Percentiles rank a stretch among this genome's conserved stretches.
Evolutionary conservation across 2,888 invertebrate genomes (phyloP).

Genomic region (Megaustenia siamemsis): DNA sequence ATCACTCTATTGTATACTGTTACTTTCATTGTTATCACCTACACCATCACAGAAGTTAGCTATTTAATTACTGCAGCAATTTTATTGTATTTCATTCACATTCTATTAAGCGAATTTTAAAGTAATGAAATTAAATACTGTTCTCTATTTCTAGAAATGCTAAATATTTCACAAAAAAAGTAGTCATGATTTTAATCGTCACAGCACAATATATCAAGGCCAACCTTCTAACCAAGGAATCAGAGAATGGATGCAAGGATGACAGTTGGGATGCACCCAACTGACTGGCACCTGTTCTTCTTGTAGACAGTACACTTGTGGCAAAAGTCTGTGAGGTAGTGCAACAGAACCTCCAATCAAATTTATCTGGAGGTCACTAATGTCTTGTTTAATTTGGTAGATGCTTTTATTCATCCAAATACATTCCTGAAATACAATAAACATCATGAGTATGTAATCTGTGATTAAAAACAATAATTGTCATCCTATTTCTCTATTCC

Average conservation of each 20-base stretch:
- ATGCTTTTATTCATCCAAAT: constrained; percentile 77
- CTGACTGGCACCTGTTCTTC: constrained; percentile 76
- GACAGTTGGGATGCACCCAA: constrained; percentile 78
- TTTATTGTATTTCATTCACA: too few species aligned
- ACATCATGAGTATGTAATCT: too few species aligned
- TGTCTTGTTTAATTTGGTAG: constrained; percentile 76
- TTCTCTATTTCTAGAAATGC: too few species aligned
- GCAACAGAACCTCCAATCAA: constrained; percentile 75
- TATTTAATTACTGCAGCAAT: too few species aligned
- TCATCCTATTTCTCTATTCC: too few species aligned
- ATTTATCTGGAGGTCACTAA: constrained; percentile 69
- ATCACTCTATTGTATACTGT: too few species aligned
- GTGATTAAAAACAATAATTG: too few species aligned
- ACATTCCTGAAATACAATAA: constrained; percentile 73
- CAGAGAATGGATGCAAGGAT: constrained; percentile 77
- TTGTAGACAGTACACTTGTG: constrained; percentile 71
- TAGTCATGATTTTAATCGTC: not conserved
- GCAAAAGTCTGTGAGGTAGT: constrained; percentile 66
- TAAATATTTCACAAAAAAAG: too few species aligned
- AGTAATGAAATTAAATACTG: too few species aligned
- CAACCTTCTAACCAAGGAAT: constrained; percentile 77
- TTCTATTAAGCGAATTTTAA: not conserved
- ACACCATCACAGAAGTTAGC: too few species aligned
- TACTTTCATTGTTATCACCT: too few species aligned
- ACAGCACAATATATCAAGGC: constrained; percentile 16